phyloP scores from a whole-genome alignment of 1,140 invertebrate genomes.

The Samia ricini region DNA sequence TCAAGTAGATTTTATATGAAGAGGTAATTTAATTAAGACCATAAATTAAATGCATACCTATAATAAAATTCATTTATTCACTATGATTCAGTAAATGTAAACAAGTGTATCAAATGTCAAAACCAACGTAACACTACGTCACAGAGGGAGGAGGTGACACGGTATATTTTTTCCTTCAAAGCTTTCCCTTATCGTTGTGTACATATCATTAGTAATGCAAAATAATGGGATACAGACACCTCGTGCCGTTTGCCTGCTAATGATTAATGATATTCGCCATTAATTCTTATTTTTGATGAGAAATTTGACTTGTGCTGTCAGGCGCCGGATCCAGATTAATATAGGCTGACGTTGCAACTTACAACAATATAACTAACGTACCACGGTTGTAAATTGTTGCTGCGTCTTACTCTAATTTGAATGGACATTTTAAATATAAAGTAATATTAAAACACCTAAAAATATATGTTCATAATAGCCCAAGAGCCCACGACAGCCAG shows the following conservation, averaged over 20 bases:
- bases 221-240: constrained; percentile 77
- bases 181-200: constrained; percentile 66
- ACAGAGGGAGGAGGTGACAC: constrained; percentile 48
- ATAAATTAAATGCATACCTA: background rate
- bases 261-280: constrained; percentile 74
- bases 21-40: too few relatives aligned
- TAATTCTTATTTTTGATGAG: constrained; percentile 78
- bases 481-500: too few relatives aligned
- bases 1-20: too few relatives aligned
- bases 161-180: constrained; percentile 52
- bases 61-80: background rate
- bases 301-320: constrained; percentile 77
- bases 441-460: too few relatives aligned
- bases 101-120: constrained; percentile 8
- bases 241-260: constrained; percentile 73
- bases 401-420: background rate
- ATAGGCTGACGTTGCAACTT: constrained; percentile 74
- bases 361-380: constrained; percentile 41
- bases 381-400: constrained; percentile 2
- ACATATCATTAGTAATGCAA: constrained; percentile 78
- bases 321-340: constrained; percentile 74
- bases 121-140: constrained; percentile 4
- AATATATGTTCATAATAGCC: too few relatives aligned
- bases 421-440: too few relatives aligned
- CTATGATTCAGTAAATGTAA: background rate